These are phyloP conservation scores for Typhlichthys eigenmanni DNA, from an alignment of 2,797 vertebrate genomes.

Conservation along the genomic window DNA sequence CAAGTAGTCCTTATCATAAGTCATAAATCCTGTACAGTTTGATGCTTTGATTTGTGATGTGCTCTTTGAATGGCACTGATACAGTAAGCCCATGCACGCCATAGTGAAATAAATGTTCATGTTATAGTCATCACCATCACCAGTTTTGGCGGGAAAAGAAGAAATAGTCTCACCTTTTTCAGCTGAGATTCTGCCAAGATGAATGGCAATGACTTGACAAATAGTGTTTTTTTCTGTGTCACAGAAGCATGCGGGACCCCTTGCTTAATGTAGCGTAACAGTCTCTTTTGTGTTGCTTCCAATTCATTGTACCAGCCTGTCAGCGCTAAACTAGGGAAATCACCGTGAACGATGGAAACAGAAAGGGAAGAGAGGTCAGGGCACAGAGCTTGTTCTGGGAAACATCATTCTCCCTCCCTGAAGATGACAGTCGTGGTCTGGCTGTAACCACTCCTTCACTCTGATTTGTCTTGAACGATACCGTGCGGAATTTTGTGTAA, in stretches of 20 bases:
- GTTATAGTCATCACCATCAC: conserved; percentile 40
- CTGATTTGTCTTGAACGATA: conserved; percentile 28
- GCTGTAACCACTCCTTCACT: conserved; percentile 31
- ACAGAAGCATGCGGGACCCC: conserved; percentile 64
- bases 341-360: conserved; percentile 58
- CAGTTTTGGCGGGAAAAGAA: conserved; percentile 11
- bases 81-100: conserved; percentile 28
- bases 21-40: conserved; percentile 42
- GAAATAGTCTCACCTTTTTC: conserved; percentile 45
- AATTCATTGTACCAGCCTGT: conserved; percentile 74
- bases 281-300: conserved; percentile 72
- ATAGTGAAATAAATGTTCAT: conserved; percentile 52
- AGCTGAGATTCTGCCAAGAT: conserved; percentile 58
- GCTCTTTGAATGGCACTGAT: conserved; percentile 40
- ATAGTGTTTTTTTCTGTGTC: conserved; percentile 69
- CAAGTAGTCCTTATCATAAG: conserved; percentile 31
- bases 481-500: conserved; percentile 9
- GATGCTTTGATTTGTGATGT: conserved; percentile 40
- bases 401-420: conserved; percentile 48
- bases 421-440: conserved; percentile 44
- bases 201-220: conserved; percentile 61
- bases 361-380: conserved; percentile 55
- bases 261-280: conserved; percentile 77
- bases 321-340: conserved; percentile 70
- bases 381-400: conserved; percentile 43